These are phyloP conservation scores for Octomys mimax DNA, from an alignment of 2,797 vertebrate genomes.

Conservation along the genomic window DNA sequence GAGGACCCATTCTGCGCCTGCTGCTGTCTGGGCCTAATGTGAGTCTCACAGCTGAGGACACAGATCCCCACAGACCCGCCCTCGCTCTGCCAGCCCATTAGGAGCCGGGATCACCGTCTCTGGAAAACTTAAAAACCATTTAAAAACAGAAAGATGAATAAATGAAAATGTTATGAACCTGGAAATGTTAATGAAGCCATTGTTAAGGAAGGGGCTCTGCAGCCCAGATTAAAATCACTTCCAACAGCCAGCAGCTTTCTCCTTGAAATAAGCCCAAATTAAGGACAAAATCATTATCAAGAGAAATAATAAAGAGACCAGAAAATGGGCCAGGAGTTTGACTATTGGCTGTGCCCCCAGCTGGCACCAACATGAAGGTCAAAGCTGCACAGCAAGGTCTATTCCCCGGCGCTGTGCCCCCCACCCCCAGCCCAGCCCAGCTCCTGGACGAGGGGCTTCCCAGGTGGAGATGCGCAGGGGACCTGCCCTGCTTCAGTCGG, in stretches of 20 bases:
- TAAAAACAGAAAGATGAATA: conserved; percentile 90
- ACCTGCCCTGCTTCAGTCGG: conserved; percentile 2
- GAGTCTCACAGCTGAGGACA: conserved; percentile 86
- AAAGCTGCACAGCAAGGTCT: conserved; percentile 72
- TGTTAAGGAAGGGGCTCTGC: conserved; percentile 86
- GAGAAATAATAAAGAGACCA: conserved; percentile 82
- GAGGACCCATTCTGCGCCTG: conserved; percentile 84
- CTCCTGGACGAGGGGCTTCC: conserved; percentile 48
- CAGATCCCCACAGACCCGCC: conserved; percentile 87
- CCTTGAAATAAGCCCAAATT: conserved; percentile 86
- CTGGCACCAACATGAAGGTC: conserved; percentile 66
- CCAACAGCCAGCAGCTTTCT: conserved; percentile 83
- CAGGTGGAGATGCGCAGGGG: conserved; percentile 37
- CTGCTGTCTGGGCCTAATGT: conserved; percentile 75
- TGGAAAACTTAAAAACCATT: conserved; percentile 89
- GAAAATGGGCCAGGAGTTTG: conserved; percentile 78
- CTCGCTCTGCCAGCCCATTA: conserved; percentile 87
- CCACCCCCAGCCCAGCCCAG: conserved; percentile 59
- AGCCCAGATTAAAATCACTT: conserved; percentile 87
- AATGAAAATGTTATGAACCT: conserved; percentile 90
- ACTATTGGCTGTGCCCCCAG: conserved; percentile 69
- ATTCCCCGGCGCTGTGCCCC: conserved; percentile 36
- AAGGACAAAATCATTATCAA: conserved; percentile 84
- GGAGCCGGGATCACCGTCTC: conserved; percentile 85
- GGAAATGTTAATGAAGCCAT: conserved; percentile 90